These are phyloP conservation scores for Actias luna DNA, from an alignment of 2,888 invertebrate genomes.

Conservation along the genomic window DNA sequence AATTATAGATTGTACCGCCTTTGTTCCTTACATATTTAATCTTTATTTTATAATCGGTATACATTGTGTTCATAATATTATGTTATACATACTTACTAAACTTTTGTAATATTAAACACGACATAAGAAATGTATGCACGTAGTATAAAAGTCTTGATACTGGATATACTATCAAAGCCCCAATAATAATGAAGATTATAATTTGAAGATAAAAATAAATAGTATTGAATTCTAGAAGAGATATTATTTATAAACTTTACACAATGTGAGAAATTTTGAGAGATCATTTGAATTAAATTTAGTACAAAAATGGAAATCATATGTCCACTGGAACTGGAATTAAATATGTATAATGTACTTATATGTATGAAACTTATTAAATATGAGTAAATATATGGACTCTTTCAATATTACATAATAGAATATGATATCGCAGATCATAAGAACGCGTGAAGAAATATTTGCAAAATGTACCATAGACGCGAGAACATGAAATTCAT, in stretches of 20 bases:
- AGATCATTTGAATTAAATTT: too few relatives aligned
- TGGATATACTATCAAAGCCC: neutral
- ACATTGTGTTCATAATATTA: slow-evolving; percentile 26
- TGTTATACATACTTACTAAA: neutral
- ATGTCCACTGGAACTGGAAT: too few relatives aligned
- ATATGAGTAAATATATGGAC: too few relatives aligned
- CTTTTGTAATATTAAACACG: neutral
- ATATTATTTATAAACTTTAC: too few relatives aligned
- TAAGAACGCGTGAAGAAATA: neutral
- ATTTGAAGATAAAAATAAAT: too few relatives aligned
- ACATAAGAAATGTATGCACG: neutral
- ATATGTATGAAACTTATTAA: too few relatives aligned
- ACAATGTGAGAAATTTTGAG: too few relatives aligned
- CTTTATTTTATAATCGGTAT: slow-evolving; percentile 34
- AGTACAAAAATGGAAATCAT: too few relatives aligned
- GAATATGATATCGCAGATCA: neutral
- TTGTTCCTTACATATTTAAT: slow-evolving; percentile 47
- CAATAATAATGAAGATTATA: too few relatives aligned
- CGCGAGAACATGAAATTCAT: slow-evolving; percentile 17
- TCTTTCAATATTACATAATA: neutral
- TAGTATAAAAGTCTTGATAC: neutral
- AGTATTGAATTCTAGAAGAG: too few relatives aligned
- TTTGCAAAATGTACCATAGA: neutral
- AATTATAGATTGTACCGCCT: slow-evolving; percentile 59
- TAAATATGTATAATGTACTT: too few relatives aligned